These are phyloP conservation scores for Ameiurus melas DNA, from an alignment of 2,113 vertebrate genomes.

Conservation along the genomic window DNA sequence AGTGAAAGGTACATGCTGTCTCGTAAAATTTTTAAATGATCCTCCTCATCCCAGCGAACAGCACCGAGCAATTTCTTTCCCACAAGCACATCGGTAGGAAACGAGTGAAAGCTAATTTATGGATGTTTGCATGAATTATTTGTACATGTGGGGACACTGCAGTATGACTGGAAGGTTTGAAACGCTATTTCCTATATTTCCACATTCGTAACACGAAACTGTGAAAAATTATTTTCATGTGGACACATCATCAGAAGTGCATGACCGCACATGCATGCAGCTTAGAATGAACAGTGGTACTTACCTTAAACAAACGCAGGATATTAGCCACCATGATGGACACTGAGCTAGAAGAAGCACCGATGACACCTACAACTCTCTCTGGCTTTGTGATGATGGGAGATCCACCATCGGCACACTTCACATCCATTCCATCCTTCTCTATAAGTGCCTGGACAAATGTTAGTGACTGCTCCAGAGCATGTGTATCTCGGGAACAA, in stretches of 20 bases:
- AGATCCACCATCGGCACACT: conserved; percentile 86
- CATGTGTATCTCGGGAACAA: conserved; percentile 94
- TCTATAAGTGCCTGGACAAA: conserved; percentile 97
- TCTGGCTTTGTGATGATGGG: conserved; percentile 96
- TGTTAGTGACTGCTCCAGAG: conserved; percentile 96
- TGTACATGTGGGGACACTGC: not conserved
- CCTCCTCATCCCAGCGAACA: too few relatives aligned
- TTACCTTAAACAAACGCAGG: conserved; percentile 94
- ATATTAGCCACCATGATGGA: conserved; percentile 99
- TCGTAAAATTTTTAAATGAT: too few relatives aligned
- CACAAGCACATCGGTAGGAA: too few relatives aligned
- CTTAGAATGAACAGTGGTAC: conserved; percentile 24
- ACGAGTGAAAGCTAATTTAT: not conserved
- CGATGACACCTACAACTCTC: conserved; percentile 92
- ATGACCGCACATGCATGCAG: not conserved
- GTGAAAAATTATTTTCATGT: not conserved
- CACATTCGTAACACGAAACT: not conserved
- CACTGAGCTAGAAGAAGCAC: conserved; percentile 93
- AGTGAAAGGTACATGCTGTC: too few relatives aligned
- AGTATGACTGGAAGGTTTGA: not conserved
- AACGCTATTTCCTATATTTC: not conserved
- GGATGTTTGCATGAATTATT: not conserved
- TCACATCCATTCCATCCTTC: conserved; percentile 94
- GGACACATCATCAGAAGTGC: not conserved
- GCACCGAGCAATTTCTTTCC: too few relatives aligned